Base-by-base conservation (phyloP, 2,113 vertebrate genomes). In the Sapayoa aenigma region DNA sequence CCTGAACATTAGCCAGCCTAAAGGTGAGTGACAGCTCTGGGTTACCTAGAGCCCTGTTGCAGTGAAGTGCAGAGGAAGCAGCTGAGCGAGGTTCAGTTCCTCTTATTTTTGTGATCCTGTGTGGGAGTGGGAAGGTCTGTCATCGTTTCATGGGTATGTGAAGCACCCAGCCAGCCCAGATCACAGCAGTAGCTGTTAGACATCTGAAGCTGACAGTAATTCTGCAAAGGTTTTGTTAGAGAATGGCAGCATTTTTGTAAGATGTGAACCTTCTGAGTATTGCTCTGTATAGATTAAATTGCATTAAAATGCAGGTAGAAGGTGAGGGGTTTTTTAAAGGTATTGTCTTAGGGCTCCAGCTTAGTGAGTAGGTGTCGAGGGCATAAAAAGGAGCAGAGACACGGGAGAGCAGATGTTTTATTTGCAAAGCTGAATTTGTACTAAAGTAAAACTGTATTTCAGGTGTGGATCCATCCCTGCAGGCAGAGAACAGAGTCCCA, bases 381-480 rank as follows among this genome's bases (percentile, higher is more conserved):
- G 11, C 67, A 23, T 24, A 69, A 62, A 19, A 90, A 90, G 73
- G 30, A 62, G 30, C 0, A 0, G 28, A 20, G 37, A 17, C 9
- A 0, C 8, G 31, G 33, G 46, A 42, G 47, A 69, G 23, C 25
- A 33, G 46, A 9, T 68, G 9, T 5, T 87, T 3, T 42, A 56
- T 33, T 44, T 86, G 14, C 3, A 6, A 94, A 80, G 63, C 8
- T 75, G 84, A 81, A n/a, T 92, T 53, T 78, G 62, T 31, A 62
- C 52, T 93, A 30, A 89, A 80, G 23, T 47, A 37, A 52, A 86
- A 33, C 65, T 97, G 31, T 96, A 23, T 98, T 98, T 60, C 97
- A 99, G 99, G 98, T 96, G 98, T 99, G 97, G 99, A 99, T 94
- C 98, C 99, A 5, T 98, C 99, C 93, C 97, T 99, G 46, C 99